Base-by-base conservation (phyloP, 1,140 invertebrate species). In the Marisa cornuarietis region DNA sequence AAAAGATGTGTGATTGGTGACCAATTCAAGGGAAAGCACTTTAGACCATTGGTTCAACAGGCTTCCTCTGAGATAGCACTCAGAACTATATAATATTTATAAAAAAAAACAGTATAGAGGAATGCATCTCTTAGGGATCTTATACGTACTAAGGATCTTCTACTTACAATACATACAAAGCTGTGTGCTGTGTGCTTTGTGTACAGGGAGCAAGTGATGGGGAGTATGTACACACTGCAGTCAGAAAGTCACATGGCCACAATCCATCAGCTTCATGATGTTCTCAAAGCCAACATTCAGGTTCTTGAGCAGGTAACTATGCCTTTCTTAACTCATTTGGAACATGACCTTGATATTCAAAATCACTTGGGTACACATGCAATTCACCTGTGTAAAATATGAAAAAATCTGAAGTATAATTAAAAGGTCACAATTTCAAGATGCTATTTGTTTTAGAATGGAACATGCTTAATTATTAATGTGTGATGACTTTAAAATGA, bases 241-340 rank as follows among this genome's bases (percentile, higher is more conserved):
- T 82, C 83, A 63, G 69, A 85, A 65, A 82, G 82, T 20, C 87
- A 88, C 76, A 76, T 80, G 24, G 86, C 87, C 31, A 84, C 86
- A 3, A 82, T 88, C 16, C 79, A 85, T 78, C 87, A 89, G 51
- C 82, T 89, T 16, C 87, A 89, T 62, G 79, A 76, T 79, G 83
- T 89, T n/a, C 68, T 89, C 6, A 76, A 84, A 63, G 85, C 88
- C 49, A 89, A 89, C 80, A 84, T 89, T 51, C 82, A 87, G n/a
- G 77, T 88, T 22, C 79, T 89, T 65, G 83, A 89, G 76, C 85
- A 89, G 85, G 88, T 89, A 74, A 76, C 24, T 14, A 2, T 8
- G 14, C 52, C 52, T 54, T 6, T 42, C 31, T 42, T 42, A 42
- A 42, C 31, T 42, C 31, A 42, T 42, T 42, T 42, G 31, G 31